These are phyloP conservation scores for Spinus pinus DNA, from an alignment of 2,797 vertebrate genomes.

Conservation along the genomic window DNA sequence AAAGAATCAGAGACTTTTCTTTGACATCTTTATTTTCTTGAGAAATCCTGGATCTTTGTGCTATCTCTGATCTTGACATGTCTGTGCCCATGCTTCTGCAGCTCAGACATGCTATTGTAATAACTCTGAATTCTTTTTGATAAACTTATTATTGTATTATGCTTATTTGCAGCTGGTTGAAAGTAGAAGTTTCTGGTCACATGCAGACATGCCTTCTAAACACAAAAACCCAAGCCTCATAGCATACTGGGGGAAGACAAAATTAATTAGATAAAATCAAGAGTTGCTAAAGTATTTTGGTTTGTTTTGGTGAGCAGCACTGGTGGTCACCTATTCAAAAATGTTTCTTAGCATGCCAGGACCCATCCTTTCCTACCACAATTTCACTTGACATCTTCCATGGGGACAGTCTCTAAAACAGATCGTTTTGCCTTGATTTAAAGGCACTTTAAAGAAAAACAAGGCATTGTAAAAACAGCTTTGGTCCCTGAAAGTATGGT, in stretches of 20 bases:
- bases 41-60: background rate
- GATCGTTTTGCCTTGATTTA: background rate
- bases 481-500: background rate
- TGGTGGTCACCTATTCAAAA: background rate
- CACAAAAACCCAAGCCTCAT: background rate
- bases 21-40: background rate
- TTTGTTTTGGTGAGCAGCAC: background rate
- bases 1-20: background rate
- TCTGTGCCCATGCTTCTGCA: background rate
- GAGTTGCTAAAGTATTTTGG: background rate
- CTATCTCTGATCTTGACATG: background rate
- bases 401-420: background rate
- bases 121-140: background rate
- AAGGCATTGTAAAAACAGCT: background rate
- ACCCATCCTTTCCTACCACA: background rate
- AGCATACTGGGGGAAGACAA: background rate
- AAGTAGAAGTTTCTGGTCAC: background rate
- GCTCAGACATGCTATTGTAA: background rate
- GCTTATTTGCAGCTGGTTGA: background rate
- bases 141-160: background rate
- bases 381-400: background rate
- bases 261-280: background rate
- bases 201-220: background rate
- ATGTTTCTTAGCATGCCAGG: background rate
- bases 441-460: background rate